Percentiles rank a stretch among this genome's conserved stretches.
These are phyloP conservation scores for Bos javanicus DNA, from an alignment of 2,113 vertebrate species.

Conservation along the genomic window DNA sequence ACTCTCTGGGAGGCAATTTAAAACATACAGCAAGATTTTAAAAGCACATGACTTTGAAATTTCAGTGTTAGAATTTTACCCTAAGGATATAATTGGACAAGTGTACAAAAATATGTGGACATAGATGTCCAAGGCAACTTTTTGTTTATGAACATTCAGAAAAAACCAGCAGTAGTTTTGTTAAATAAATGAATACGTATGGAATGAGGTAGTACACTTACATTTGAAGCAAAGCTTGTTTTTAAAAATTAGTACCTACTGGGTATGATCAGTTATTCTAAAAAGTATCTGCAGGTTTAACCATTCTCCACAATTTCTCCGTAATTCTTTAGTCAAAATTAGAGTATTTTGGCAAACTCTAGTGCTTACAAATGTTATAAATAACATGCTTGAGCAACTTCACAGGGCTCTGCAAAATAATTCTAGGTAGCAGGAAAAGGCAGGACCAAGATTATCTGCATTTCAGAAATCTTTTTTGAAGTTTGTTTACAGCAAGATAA, in stretches of 20 bases:
- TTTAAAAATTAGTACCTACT: neutral
- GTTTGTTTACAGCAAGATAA: neutral
- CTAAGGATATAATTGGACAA: neutral
- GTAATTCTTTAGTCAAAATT: neutral
- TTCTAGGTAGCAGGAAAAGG: neutral
- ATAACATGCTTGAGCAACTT: neutral
- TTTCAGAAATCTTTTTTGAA: neutral
- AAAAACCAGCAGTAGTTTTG: neutral
- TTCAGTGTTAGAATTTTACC: constrained; percentile 29
- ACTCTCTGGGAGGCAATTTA: neutral
- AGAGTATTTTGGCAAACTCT: neutral
- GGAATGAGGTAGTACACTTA: neutral
- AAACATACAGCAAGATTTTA: neutral
- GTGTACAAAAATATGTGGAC: neutral
- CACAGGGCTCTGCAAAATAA: neutral
- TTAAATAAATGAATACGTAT: neutral
- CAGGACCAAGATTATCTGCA: neutral
- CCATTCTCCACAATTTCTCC: neutral
- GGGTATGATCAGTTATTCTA: neutral
- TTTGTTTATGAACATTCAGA: neutral
- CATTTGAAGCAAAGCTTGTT: neutral
- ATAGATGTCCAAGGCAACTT: neutral
- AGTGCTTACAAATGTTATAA: neutral
- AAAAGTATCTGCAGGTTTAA: neutral
- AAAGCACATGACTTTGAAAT: constrained; percentile 34